These are phyloP conservation scores for Actinopyga echinites DNA, from an alignment of 53 echinoderm and acorn worm genomes.

Conservation along the genomic window DNA sequence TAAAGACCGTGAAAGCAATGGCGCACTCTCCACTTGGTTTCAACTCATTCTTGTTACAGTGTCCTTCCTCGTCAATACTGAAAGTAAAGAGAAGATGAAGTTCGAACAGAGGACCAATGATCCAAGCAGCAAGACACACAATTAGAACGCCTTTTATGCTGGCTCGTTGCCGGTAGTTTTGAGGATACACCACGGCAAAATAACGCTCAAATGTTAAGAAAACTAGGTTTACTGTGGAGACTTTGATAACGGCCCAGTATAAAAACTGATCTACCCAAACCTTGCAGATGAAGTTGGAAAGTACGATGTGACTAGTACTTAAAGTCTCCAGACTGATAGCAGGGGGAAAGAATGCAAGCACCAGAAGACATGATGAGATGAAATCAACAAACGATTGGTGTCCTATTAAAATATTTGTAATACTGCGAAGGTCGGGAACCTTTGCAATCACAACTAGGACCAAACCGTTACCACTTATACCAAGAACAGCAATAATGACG, in stretches of 20 bases:
- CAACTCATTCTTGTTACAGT: neutral
- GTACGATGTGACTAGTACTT: neutral
- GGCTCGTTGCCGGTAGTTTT: constrained; percentile 32
- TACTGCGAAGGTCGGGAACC: constrained; percentile 42
- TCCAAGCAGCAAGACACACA: constrained; percentile 22
- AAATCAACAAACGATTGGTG: constrained; percentile 42
- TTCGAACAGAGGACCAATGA: constrained; percentile 26
- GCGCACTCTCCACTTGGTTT: neutral
- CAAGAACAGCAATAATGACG: constrained; percentile 17
- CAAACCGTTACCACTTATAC: constrained; percentile 30
- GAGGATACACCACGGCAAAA: constrained; percentile 31
- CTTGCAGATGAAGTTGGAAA: constrained; percentile 21
- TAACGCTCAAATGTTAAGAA: constrained; percentile 22
- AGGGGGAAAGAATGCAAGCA: constrained; percentile 9
- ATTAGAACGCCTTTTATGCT: neutral
- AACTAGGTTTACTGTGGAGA: constrained; percentile 27
- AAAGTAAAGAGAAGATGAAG: constrained; percentile 12
- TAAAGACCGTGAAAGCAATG: constrained; percentile 24
- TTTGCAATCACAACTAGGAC: constrained; percentile 30
- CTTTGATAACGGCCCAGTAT: constrained; percentile 38
- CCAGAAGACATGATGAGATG: constrained; percentile 1
- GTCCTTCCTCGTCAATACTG: neutral
- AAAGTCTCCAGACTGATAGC: neutral
- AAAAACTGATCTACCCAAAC: constrained; percentile 14
- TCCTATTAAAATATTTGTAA: constrained; percentile 38